Evolutionary conservation across 2,888 invertebrate genomes (phyloP), one percentile per base, ranked within the genome.

Genomic region (Zygaena filipendulae): DNA sequence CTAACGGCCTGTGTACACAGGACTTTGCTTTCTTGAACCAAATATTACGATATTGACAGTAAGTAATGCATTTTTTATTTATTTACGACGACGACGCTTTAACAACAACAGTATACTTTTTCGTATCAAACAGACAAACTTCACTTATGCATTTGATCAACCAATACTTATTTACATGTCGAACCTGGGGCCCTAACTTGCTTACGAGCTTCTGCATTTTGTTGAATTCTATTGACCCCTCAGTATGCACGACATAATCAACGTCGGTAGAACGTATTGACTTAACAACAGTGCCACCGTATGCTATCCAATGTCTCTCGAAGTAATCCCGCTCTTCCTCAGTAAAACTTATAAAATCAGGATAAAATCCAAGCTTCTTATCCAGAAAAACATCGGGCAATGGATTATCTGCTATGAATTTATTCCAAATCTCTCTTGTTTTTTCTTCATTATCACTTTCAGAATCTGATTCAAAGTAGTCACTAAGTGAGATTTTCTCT

Each of bases 231-330:
- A 77, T 71, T 6, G 19, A 40, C 21, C 52, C 43, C 12, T 59
- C 43, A 11, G 52, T 64, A 35, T 77, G 77, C 1, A 79, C 50
- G 19, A 79, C 47, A 40, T 43, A 72, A 47, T 79, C 67, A 1
- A 75, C 62, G 20, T 75, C 56, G 32, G 49, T 47, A 2, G 42
- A 38, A 13, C 51, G 52, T n/a, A 79, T 33, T 7, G 72, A 54
- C 32, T 77, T 75, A 0, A 59, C 61, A 10, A 84, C 47, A 8
- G 39, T 55, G 2, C 86, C 86, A 3, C 84, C 84, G 35, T 82
- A 84, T 1, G 87, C 87, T 26, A 87, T 71, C 72, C 89, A 86
- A 59, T 86, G 85, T 40, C 87, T 74, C 45, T 77, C 79, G 30
- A 71, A 71, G 42, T 56, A 43, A 8, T 35, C 42, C 27, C 68